Evolutionary conservation across 2,797 vertebrate genomes (phyloP), one percentile per base, ranked within the genome.

Genomic region (Simalia tracyae): DNA sequence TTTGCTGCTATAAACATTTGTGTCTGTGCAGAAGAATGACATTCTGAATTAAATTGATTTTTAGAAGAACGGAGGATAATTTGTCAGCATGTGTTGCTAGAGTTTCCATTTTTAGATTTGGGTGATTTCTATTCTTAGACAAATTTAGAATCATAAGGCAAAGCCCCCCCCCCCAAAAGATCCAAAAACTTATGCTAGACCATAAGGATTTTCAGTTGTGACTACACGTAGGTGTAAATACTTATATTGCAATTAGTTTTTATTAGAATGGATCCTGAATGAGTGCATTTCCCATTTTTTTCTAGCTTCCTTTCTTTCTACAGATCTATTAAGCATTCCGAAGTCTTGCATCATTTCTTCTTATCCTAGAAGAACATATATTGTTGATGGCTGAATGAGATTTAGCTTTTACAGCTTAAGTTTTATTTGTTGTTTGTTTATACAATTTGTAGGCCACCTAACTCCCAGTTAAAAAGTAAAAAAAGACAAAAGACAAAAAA

Each of bases 31-130:
- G 66, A 61, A 63, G 46, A 76, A 61, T 91, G 42, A 15, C 12
- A 66, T 10, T 57, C 1, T 90, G 94, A 95, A 94, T 56, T 14
- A 22, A 24, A 12, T 50, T 36, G 42, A 92, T 15, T 89, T 93
- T 91, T 88, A 85, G 94, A 93, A 91, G 88, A 93, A 91, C 91
- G 63, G 1, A 91, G 4, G 91, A 8, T 91, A 88, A 92, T 94
- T 91, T 93, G 86, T 8, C 59, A 90, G 3, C 36, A 42, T 92
- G 90, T 94, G 7, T 6, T 92, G 87, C 54, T 90, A 17, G 60
- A 93, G 63, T 26, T 95, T 84, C 54, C 86, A 0, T 42, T 46
- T 26, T 50, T 88, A 92, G 59, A 31, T 94, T 91, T 89, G 11
- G 3, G n/a, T 68, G 36, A 91, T 19, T n/a, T 2, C 0, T 56